These are phyloP conservation scores for Misgurnus anguillicaudatus DNA, from an alignment of 2,113 vertebrate species.

Conservation along the genomic window DNA sequence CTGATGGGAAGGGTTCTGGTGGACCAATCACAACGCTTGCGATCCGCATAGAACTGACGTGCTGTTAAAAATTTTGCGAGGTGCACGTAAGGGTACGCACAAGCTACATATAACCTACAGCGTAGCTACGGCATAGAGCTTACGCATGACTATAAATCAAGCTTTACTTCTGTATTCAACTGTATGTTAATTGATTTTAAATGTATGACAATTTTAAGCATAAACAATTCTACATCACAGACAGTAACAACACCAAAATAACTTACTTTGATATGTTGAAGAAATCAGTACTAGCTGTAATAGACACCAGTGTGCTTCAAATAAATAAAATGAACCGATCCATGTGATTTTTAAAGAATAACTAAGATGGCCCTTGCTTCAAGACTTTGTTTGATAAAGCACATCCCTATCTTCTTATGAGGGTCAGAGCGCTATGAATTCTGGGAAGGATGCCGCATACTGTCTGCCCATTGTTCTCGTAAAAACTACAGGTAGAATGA, in stretches of 20 bases:
- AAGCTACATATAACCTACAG: too few species aligned
- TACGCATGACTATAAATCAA: too few species aligned
- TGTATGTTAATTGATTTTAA: too few species aligned
- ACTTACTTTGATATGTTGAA: background rate
- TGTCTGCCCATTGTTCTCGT: conserved; percentile 43
- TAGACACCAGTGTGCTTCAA: background rate
- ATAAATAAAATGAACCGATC: background rate
- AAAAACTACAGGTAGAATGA: conserved; percentile 41
- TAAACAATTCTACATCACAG: too few species aligned
- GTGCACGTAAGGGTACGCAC: too few species aligned
- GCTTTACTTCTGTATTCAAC: too few species aligned
- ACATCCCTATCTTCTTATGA: conserved; percentile 2
- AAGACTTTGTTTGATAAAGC: conserved; percentile 8
- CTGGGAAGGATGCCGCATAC: conserved; percentile 28
- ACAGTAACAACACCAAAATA: background rate
- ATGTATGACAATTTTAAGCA: too few species aligned
- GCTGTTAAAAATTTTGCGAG: too few species aligned
- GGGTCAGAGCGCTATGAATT: conserved; percentile 42
- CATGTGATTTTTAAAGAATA: background rate
- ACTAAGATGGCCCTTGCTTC: background rate
- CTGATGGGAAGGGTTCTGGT: too few species aligned
- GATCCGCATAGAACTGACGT: too few species aligned
- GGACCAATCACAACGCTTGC: too few species aligned
- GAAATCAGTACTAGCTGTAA: background rate
- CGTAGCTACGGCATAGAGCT: too few species aligned